A percentile compares a stretch with the other conserved stretches of the same genome.
These are phyloP conservation scores for Ctenicera cuprea DNA, from an alignment of 2,888 invertebrate species.

Conservation along the genomic window DNA sequence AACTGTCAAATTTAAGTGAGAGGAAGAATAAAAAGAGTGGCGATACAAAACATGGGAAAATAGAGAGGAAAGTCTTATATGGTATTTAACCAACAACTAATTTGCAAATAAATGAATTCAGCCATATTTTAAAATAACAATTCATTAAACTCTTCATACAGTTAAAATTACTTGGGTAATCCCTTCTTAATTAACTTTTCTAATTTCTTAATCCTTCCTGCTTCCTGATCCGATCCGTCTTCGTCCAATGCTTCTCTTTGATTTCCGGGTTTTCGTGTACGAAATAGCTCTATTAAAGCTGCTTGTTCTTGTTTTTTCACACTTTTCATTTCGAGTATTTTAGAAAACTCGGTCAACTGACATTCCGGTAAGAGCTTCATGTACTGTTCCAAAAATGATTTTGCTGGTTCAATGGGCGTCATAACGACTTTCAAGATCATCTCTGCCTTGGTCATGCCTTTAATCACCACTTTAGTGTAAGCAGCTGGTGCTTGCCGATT, in stretches of 20 bases:
- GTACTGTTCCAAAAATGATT: conserved; percentile 92
- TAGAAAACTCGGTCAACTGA: conserved; percentile 93
- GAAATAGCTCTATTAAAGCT: conserved; percentile 76
- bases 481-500: conserved; percentile 92
- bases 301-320: conserved; percentile 77
- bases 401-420: conserved; percentile 90
- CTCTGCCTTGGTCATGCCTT: conserved; percentile 97
- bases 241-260: conserved; percentile 52
- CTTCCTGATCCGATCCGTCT: conserved; percentile 71
- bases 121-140: no score
- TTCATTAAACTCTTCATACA: not conserved
- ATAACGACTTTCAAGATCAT: conserved; percentile 99
- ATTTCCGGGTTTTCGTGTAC: conserved; percentile 67
- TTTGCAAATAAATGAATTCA: conserved; percentile 7
- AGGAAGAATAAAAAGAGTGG: no score
- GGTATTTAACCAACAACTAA: no score
- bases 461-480: conserved; percentile 83
- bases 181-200: conserved; percentile 76
- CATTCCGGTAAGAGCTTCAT: conserved; percentile 92
- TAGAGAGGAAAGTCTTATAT: no score
- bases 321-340: conserved; percentile 96
- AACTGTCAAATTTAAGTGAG: no score
- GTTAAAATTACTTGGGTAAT: conserved; percentile 58
- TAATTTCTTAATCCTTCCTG: conserved; percentile 75
- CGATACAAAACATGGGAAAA: no score